Conservation (phyloP, 2,113 vertebrate species). For the Cryptotis parvus region DNA sequence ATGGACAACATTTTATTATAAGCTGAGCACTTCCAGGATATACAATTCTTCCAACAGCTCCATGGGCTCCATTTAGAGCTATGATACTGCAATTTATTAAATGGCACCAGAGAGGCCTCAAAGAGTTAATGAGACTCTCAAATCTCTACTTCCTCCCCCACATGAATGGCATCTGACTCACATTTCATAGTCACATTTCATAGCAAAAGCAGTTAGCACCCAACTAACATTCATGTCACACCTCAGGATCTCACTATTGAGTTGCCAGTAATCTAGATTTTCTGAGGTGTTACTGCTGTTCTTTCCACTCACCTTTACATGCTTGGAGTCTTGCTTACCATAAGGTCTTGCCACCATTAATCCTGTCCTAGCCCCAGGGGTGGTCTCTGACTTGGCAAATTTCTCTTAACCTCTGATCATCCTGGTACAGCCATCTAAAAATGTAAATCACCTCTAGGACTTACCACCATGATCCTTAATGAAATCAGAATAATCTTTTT, state of each 20-base stretch:
- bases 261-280: background rate
- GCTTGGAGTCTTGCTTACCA: slow-evolving; percentile 16
- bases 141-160: background rate
- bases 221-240: background rate
- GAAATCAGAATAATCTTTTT: slow-evolving; percentile 16
- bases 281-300: background rate
- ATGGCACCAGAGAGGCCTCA: slow-evolving; percentile 26
- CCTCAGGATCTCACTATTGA: background rate
- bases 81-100: slow-evolving; percentile 41
- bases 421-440: background rate
- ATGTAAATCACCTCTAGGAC: background rate
- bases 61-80: background rate
- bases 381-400: slow-evolving; percentile 53
- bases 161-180: background rate
- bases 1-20: background rate
- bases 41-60: slow-evolving; percentile 25
- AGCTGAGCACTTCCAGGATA: background rate
- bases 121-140: slow-evolving; percentile 36
- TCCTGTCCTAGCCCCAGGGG: background rate
- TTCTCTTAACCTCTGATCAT: background rate
- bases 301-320: slow-evolving; percentile 2
- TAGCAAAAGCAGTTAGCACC: background rate
- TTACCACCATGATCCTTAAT: background rate
- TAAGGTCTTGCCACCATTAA: background rate
- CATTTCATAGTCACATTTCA: background rate